These are phyloP conservation scores for Zaprionus gabonicus DNA, from an alignment of 1,140 invertebrate species.

Conservation along the genomic window DNA sequence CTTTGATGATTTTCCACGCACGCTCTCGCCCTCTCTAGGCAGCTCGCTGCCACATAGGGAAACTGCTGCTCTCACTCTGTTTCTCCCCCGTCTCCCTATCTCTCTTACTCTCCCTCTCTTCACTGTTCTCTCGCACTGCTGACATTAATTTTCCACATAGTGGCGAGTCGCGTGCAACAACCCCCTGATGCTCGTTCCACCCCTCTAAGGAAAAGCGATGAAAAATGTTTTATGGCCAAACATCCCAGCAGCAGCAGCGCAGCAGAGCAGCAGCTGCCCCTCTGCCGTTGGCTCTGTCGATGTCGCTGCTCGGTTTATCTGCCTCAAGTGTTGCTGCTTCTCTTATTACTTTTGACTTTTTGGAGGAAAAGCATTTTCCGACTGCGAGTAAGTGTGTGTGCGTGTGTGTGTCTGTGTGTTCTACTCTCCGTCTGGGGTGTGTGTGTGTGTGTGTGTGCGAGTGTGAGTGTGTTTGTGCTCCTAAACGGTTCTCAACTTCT, in stretches of 20 bases:
- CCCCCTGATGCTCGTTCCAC: conserved; percentile 62
- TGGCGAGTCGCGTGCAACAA: conserved; percentile 70
- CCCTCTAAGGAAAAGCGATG: conserved; percentile 35
- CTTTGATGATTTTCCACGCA: conserved; percentile 81
- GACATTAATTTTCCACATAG: conserved; percentile 71
- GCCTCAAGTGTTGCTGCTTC: conserved; percentile 51
- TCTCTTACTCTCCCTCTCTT: not conserved
- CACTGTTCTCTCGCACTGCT: not conserved
- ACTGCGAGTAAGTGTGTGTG: conserved; percentile 22
- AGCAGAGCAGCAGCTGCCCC: conserved; percentile 37
- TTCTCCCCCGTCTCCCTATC: conserved; percentile 4
- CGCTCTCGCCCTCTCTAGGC: conserved; percentile 30
- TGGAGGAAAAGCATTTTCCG: conserved; percentile 79
- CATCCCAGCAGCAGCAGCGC: conserved; percentile 25
- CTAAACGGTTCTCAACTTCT: conserved; percentile 71
- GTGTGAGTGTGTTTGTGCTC: conserved; percentile 32
- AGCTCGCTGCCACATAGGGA: conserved; percentile 6
- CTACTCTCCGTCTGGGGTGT: not conserved
- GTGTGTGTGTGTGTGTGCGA: conserved; percentile 10
- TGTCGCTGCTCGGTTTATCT: conserved; percentile 36
- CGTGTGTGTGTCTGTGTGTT: conserved; percentile 19
- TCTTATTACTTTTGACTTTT: conserved; percentile 81
- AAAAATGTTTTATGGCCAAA: conserved; percentile 76
- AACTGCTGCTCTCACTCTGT: not conserved
- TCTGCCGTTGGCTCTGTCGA: conserved; percentile 10